Evolutionary conservation across 2,888 invertebrate species (phyloP).

Genomic region (Eilema sororculum): DNA sequence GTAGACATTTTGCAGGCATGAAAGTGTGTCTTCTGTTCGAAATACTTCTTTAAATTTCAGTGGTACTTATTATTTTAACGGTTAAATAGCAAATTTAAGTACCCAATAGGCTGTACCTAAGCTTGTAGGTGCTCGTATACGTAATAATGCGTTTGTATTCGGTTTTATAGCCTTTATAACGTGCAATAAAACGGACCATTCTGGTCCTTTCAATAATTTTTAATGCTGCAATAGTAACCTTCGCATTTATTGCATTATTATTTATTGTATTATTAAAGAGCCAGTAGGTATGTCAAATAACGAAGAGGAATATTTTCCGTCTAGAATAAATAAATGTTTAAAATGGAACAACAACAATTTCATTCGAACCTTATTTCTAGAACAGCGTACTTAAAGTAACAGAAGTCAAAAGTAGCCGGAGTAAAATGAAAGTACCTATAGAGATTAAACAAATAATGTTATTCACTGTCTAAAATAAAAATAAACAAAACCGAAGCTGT

Average conservation of each 20-base stretch:
- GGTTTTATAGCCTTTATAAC: constrained; percentile 13
- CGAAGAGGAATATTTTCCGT: not conserved
- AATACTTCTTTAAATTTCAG: not conserved
- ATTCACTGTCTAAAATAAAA: constrained; percentile 8
- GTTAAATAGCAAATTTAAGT: not conserved
- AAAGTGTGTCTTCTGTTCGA: not conserved
- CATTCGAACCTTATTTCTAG: not conserved
- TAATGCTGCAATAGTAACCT: constrained; percentile 1
- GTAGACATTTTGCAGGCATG: not conserved
- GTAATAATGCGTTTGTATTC: not conserved
- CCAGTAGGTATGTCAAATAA: not conserved
- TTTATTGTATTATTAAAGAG: constrained; percentile 11
- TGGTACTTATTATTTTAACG: not conserved
- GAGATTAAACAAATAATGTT: not conserved
- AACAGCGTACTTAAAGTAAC: not conserved
- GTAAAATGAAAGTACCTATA: not conserved
- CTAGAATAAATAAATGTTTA: not conserved
- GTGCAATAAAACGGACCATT: constrained; percentile 9
- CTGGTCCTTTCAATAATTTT: constrained; percentile 18
- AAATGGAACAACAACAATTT: too few species aligned
- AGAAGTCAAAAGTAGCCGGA: not conserved
- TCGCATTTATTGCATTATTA: constrained; percentile 11
- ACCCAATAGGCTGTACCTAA: not conserved
- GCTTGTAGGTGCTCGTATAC: not conserved
- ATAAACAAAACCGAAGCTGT: constrained; percentile 54